Percentiles rank a stretch among this genome's conserved stretches.
Evolutionary conservation across 2,888 invertebrate species (phyloP).

Genomic region (Drosophila affinis): DNA sequence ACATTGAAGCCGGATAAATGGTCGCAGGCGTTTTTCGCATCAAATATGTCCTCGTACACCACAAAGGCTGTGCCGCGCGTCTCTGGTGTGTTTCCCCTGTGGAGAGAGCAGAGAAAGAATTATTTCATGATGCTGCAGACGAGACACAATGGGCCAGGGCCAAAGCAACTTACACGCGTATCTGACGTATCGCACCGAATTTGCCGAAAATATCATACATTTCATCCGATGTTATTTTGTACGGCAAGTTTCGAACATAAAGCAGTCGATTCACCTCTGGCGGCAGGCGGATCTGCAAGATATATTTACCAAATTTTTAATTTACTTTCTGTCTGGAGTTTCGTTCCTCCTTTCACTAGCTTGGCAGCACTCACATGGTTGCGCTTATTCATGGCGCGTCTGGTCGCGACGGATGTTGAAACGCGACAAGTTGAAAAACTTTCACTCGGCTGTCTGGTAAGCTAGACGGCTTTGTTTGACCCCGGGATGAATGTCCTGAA

Average conservation of each 20-base stretch:
- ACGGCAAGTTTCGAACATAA: constrained; percentile 98
- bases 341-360: background rate
- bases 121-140: background rate
- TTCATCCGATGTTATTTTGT: constrained; percentile 99
- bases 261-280: constrained; percentile 99
- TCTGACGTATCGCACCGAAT: constrained; percentile 99
- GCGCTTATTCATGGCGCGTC: constrained; percentile 80
- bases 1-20: constrained; percentile 99
- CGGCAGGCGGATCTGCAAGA: constrained; percentile 93
- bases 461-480: constrained; percentile 58
- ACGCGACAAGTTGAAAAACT: constrained; percentile 63
- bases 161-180: constrained; percentile 92
- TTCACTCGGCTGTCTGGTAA: constrained; percentile 60
- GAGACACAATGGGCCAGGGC: background rate
- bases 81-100: constrained; percentile 97
- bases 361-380: constrained; percentile 79
- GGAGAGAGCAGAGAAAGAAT: background rate
- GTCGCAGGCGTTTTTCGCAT: constrained; percentile 99
- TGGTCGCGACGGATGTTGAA: constrained; percentile 57
- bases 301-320: constrained; percentile 6
- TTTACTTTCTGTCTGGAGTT: constrained; percentile 10
- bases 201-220: constrained; percentile 99
- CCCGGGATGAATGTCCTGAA: constrained; percentile 76
- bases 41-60: constrained; percentile 99
- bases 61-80: constrained; percentile 99